Evolutionary conservation across 2,113 vertebrate genomes (phyloP).

Genomic region (Limanda limanda): DNA sequence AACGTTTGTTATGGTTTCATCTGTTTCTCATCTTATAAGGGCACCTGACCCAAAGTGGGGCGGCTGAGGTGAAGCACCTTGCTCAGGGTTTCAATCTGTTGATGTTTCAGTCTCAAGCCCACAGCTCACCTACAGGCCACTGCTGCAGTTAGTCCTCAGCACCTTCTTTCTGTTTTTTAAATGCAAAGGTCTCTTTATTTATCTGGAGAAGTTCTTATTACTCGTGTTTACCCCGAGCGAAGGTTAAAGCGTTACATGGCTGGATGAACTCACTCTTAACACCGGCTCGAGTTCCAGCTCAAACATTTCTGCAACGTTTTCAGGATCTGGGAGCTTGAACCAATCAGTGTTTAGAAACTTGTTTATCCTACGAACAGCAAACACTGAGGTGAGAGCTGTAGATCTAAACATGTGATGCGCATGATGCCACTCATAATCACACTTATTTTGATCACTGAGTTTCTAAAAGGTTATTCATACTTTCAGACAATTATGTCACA

Average conservation of each 20-base stretch:
- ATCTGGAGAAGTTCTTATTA: slow-evolving; percentile 55
- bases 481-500: background rate
- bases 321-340: slow-evolving; percentile 25
- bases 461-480: too few species aligned
- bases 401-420: slow-evolving; percentile 41
- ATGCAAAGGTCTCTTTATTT: slow-evolving; percentile 32
- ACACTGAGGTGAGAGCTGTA: slow-evolving; percentile 37
- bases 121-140: slow-evolving; percentile 13
- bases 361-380: slow-evolving; percentile 48
- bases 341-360: slow-evolving; percentile 50
- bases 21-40: too few species aligned
- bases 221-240: slow-evolving; percentile 46
- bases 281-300: slow-evolving; percentile 45
- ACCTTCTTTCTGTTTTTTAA: slow-evolving; percentile 18
- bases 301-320: slow-evolving; percentile 54
- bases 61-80: slow-evolving; percentile 20
- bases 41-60: background rate
- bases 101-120: background rate
- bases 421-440: background rate
- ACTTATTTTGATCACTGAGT: background rate
- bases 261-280: slow-evolving; percentile 61
- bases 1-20: background rate
- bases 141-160: background rate
- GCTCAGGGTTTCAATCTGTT: slow-evolving; percentile 18
- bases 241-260: slow-evolving; percentile 54